Evolutionary conservation across 2,113 vertebrate species (phyloP), one percentile per base, ranked within the genome.

Genomic region (Catharus minimus): DNA sequence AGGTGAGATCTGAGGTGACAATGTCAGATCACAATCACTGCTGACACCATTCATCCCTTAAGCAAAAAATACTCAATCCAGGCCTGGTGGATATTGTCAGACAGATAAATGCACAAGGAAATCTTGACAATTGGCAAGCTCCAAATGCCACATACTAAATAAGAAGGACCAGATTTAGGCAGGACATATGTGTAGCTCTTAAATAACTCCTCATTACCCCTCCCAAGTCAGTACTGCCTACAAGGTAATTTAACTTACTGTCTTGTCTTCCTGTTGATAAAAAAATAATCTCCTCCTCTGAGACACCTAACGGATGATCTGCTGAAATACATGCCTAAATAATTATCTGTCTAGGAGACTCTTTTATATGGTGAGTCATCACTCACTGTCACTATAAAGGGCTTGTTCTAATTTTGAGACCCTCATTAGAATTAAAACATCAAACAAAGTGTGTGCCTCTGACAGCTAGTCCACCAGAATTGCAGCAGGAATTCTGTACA

Each of bases 231-330:
- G 74, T 84, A 22, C 18, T 90, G 47, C 88, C 89, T 90, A 87
- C 43, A 92, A 95, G 64, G 91, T 91, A 91, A 93, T 93, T 94
- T 94, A 94, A 89, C 84, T 94, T 32, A 50, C 78, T 85, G 84
- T 67, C 92, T 79, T 89, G 62, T 79, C 81, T 89, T 89, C 78
- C 74, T 90, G 62, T 92, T 92, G 95, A 94, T 95, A 77, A 92
- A 90, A 94, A 93, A 95, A 93, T 55, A 89, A 93, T 90, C 91
- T 90, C 52, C 89, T 95, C 81, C 81, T 90, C 89, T 87, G 92
- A 92, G 90, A 93, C 86, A 95, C 95, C 86, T 93, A 95, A 95
- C 33, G 68, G 93, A 92, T 96, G 86, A 96, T 95, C 81, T 81
- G 53, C 80, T 95, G 90, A 94, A 94, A 95, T 92, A 90, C 84